Evolutionary conservation across 2,113 vertebrate species (phyloP).

Genomic region (Hydrochoerus hydrochaeris): DNA sequence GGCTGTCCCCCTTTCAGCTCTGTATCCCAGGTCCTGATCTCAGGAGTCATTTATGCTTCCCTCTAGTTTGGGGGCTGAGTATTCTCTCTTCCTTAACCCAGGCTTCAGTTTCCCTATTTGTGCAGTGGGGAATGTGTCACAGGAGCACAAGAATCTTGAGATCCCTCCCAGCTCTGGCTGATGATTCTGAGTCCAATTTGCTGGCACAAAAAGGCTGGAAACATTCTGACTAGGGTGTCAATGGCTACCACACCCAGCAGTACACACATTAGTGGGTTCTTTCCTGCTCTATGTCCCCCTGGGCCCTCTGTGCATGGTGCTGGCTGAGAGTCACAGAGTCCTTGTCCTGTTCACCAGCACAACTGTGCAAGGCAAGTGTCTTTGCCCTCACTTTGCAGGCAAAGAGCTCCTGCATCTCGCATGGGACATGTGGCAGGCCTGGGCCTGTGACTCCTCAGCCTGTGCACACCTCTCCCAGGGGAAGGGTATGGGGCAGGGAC

Average conservation of each 20-base stretch:
- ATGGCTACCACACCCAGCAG: not conserved
- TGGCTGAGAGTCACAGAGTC: not conserved
- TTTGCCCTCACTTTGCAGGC: not conserved
- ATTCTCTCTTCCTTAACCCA: not conserved
- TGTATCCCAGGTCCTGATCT: not conserved
- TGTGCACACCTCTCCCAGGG: not conserved
- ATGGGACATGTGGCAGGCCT: not conserved
- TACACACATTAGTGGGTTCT: rapidly evolving
- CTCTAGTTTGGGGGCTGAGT: not conserved
- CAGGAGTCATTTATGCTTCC: not conserved
- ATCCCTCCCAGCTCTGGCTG: too few relatives aligned
- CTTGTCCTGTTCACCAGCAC: rapidly evolving
- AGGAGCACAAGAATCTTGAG: not conserved
- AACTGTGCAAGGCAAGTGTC: rapidly evolving
- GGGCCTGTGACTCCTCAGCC: not conserved
- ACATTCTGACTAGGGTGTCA: slow-evolving; percentile 28
- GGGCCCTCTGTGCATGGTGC: not conserved
- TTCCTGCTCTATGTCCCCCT: rapidly evolving
- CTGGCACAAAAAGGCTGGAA: not conserved
- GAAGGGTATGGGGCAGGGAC: not conserved
- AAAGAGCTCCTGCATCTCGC: not conserved
- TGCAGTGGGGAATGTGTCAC: not conserved
- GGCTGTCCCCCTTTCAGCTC: not conserved
- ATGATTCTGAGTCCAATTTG: not conserved
- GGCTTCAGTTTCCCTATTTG: not conserved